phyloP scores from a whole-genome alignment of 2,797 vertebrate genomes.

The Oryzias dopingdopingensis region DNA sequence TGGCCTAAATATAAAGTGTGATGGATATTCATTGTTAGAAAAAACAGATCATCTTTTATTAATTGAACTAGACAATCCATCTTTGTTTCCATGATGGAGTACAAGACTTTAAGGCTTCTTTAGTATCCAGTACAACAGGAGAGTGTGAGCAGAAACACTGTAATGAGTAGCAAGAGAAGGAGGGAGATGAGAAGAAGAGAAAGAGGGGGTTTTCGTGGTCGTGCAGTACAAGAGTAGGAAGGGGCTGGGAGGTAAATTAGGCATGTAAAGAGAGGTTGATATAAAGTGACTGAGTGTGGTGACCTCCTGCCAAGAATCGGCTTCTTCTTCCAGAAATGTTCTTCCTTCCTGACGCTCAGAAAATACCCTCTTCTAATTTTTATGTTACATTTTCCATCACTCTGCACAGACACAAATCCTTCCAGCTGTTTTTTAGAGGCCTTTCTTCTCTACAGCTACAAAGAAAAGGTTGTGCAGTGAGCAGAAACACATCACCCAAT shows the following conservation, averaged over 20 bases:
- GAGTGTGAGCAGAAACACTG: neutral
- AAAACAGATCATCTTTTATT: neutral
- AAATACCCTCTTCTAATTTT: constrained; percentile 25
- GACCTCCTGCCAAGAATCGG: constrained; percentile 70
- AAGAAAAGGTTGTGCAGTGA: too few relatives aligned
- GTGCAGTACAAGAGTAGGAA: constrained; percentile 24
- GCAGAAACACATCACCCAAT: too few relatives aligned
- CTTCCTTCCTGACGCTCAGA: constrained; percentile 44
- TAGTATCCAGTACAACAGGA: too few relatives aligned
- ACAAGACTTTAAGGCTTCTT: neutral
- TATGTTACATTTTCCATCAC: constrained; percentile 3
- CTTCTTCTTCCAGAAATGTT: constrained; percentile 56
- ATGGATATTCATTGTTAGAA: neutral
- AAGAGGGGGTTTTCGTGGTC: constrained; percentile 24
- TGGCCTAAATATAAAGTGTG: too few relatives aligned
- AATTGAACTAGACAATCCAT: too few relatives aligned
- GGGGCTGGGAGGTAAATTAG: constrained; percentile 62
- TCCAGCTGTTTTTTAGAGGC: constrained; percentile 8
- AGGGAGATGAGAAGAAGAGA: neutral
- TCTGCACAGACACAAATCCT: constrained; percentile 10
- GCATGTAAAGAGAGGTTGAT: constrained; percentile 76
- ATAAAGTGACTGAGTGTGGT: constrained; percentile 74
- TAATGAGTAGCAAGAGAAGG: neutral
- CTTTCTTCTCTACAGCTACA: constrained; percentile 6
- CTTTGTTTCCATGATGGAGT: too few relatives aligned